Evolutionary conservation across 2,888 invertebrate species (phyloP).

Genomic region (Macrostomum cliftonense): DNA sequence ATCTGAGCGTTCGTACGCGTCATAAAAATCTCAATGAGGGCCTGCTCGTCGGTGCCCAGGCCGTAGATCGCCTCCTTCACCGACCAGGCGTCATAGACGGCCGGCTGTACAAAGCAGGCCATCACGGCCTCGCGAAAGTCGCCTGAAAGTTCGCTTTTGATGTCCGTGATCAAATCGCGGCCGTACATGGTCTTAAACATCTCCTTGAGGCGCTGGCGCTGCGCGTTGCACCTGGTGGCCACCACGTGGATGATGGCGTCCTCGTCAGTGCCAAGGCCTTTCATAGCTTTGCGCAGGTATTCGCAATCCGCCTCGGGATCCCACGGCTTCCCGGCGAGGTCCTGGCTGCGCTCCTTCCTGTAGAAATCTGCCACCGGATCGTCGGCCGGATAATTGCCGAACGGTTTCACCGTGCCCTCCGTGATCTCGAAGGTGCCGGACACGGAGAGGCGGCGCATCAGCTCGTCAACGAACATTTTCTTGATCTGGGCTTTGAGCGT

Average conservation of each 20-base stretch:
- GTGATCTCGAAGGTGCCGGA: conserved; percentile 29
- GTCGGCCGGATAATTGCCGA: conserved; percentile 16
- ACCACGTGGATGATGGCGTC: conserved; percentile 66
- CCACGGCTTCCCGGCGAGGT: conserved; percentile 17
- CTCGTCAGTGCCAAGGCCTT: conserved; percentile 56
- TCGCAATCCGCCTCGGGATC: conserved; percentile 22
- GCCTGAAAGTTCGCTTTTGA: conserved; percentile 25
- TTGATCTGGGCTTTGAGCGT: conserved; percentile 18
- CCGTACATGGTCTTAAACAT: conserved; percentile 71
- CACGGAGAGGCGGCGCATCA: conserved; percentile 19
- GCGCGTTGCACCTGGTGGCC: conserved; percentile 59
- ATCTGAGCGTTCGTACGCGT: conserved; percentile 31
- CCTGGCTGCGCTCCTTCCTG: conserved; percentile 1
- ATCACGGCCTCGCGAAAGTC: conserved; percentile 24
- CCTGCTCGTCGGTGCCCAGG: conserved; percentile 29
- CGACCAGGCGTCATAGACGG: conserved; percentile 32
- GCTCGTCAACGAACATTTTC: conserved; percentile 20
- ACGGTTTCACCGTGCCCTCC: conserved; percentile 19
- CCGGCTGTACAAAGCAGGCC: conserved; percentile 29
- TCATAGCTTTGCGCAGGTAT: conserved; percentile 24
- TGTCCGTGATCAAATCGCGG: conserved; percentile 41
- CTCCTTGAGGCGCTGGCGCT: conserved; percentile 60
- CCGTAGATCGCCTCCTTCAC: conserved; percentile 31
- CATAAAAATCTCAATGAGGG: conserved; percentile 31
- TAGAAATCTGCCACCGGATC: conserved; percentile 21